Conservation (phyloP, 1,140 invertebrate species). For the Thaumetopoea pityocampa region DNA sequence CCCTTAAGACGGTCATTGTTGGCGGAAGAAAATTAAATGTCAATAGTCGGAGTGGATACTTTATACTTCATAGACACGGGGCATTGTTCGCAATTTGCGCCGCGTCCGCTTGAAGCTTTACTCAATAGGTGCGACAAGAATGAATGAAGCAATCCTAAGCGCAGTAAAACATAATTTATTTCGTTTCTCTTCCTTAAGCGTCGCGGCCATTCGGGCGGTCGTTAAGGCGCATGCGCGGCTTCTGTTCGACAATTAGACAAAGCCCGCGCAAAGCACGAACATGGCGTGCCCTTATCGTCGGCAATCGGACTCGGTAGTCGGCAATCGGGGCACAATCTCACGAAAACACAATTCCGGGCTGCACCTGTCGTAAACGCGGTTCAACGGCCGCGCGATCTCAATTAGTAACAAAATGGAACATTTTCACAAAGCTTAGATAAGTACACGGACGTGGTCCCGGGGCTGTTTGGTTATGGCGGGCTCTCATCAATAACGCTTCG, state of each 20-base stretch:
- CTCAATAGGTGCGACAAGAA: slow-evolving; percentile 61
- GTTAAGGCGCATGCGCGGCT: slow-evolving; percentile 52
- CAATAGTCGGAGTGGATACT: slow-evolving; percentile 44
- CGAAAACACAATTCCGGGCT: slow-evolving; percentile 61
- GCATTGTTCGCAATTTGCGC: slow-evolving; percentile 54
- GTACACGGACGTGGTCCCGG: slow-evolving; percentile 63
- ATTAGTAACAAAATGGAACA: slow-evolving; percentile 50
- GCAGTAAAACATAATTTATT: slow-evolving; percentile 63
- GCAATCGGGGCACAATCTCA: slow-evolving; percentile 63
- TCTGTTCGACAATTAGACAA: slow-evolving; percentile 60
- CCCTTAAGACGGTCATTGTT: slow-evolving; percentile 29
- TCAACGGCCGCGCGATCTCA: slow-evolving; percentile 48
- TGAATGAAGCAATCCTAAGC: slow-evolving; percentile 67
- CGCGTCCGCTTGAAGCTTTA: slow-evolving; percentile 42
- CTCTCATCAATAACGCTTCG: slow-evolving; percentile 69
- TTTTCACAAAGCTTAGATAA: slow-evolving; percentile 59
- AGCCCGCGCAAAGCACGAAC: slow-evolving; percentile 17
- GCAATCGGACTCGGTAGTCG: slow-evolving; percentile 56
- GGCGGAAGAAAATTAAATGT: slow-evolving; percentile 44
- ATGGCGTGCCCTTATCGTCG: slow-evolving; percentile 43
- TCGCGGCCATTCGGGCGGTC: slow-evolving; percentile 37
- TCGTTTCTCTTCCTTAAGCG: slow-evolving; percentile 61
- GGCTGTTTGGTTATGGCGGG: slow-evolving; percentile 64
- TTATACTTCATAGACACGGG: slow-evolving; percentile 46
- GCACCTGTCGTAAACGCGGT: slow-evolving; percentile 65